Evolutionary conservation across 2,888 invertebrate species (phyloP), one percentile per base, ranked within the genome.

Genomic region (Parnassius smintheus): DNA sequence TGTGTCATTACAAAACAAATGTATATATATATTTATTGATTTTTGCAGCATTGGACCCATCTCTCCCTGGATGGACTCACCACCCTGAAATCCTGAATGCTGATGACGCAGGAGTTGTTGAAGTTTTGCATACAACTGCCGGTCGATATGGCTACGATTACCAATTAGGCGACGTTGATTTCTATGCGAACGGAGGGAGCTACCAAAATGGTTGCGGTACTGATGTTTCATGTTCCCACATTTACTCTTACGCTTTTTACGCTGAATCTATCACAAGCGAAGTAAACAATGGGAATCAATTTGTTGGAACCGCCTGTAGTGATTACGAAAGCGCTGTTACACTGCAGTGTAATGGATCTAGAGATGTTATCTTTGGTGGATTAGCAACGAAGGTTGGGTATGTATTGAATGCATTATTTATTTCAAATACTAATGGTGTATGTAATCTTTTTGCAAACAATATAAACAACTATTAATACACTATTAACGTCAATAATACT

Each of bases 121-220:
- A 92, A 65, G 89, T 91, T 0, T 68, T 92, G 2, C 86, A 92
- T 70, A 74, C 86, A 0, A 86, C 88, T 2, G 76, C 81, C 45
- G 90, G 90, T 0, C 7, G 48, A 25, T 57, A 71, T 1, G 92
- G 91, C 44, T 90, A 89, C 68, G 90, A 88, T 69, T 58, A 65
- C 0, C 88, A 91, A 0, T 71, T 91, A 12, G 92, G 92, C 11
- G 74, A 82, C 66, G 7, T 91, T 1, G 85, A 92, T 71, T 90
- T 91, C 72, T 92, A 88, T 66, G 69, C 91, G 42, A 91, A 91
- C 66, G 90, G 90, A 4, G 92, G 91, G 10, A 48, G 66, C 1
- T n/a, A 48, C 48, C 91, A 91, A 68, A 66, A 54, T 2, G 85
- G 85, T 12, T 92, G 92, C 64, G 80, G 74, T 3, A 57, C 56